Percentiles rank a stretch among this genome's conserved stretches.
phyloP scores from a whole-genome alignment of 2,888 invertebrate species.

The Dynastes hyllus region DNA sequence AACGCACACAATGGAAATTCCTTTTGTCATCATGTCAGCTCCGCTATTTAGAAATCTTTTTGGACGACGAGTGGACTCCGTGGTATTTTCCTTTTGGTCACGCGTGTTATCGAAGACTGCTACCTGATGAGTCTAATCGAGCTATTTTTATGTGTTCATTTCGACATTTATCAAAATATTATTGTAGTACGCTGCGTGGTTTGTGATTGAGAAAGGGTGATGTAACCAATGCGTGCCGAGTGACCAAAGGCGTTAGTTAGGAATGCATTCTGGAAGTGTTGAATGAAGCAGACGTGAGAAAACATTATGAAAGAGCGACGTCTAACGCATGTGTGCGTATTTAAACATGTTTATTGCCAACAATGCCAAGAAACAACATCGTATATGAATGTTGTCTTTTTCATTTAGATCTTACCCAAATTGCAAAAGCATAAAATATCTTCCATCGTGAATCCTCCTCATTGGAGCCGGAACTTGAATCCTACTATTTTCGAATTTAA shows the following conservation, averaged over 20 bases:
- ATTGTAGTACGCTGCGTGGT: background rate
- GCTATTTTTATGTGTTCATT: slow-evolving; percentile 42
- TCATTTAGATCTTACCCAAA: too few relatives aligned
- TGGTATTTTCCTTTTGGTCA: slow-evolving; percentile 37
- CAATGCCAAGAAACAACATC: too few relatives aligned
- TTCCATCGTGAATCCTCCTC: too few relatives aligned
- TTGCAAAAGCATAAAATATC: too few relatives aligned
- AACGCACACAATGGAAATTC: slow-evolving; percentile 64
- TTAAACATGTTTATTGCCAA: too few relatives aligned
- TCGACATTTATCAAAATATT: slow-evolving; percentile 49
- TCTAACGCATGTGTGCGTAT: too few relatives aligned
- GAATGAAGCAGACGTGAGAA: background rate
- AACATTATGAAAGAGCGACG: too few relatives aligned
- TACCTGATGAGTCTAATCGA: slow-evolving; percentile 44
- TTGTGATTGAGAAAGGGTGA: background rate
- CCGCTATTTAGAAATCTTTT: slow-evolving; percentile 58
- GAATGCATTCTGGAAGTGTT: background rate
- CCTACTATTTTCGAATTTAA: too few relatives aligned
- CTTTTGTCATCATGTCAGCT: slow-evolving; percentile 64
- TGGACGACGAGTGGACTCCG: slow-evolving; percentile 48
- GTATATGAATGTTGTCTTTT: too few relatives aligned
- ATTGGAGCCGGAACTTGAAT: too few relatives aligned
- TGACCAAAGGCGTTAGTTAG: background rate
- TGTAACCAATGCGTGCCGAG: background rate
- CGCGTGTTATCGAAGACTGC: slow-evolving; percentile 24